Percentiles rank a stretch among this genome's conserved stretches.
phyloP scores from a whole-genome alignment of 2,888 invertebrate genomes.

The Nomada lathburiana region DNA sequence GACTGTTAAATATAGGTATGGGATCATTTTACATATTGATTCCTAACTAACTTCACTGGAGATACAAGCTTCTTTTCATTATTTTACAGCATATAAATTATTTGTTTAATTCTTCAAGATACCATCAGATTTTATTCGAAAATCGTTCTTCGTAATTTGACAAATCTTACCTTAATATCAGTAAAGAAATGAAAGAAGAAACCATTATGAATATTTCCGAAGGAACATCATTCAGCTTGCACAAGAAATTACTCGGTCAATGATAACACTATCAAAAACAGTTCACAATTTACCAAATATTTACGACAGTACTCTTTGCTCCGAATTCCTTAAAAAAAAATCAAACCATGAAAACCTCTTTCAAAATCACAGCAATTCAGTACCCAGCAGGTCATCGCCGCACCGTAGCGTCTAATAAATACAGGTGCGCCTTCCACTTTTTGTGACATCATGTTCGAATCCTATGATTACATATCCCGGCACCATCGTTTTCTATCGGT shows the following conservation, averaged over 20 bases:
- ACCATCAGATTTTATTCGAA: too few species aligned
- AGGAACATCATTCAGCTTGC: background rate
- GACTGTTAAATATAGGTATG: background rate
- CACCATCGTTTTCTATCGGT: slow-evolving; percentile 68
- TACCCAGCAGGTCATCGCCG: background rate
- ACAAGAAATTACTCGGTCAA: background rate
- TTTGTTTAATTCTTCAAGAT: too few species aligned
- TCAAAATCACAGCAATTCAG: slow-evolving; percentile 3
- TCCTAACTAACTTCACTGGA: background rate
- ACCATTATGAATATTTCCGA: background rate
- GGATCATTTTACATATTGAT: background rate
- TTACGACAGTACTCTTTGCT: too few species aligned
- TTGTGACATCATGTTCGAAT: slow-evolving; percentile 53
- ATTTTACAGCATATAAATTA: too few species aligned
- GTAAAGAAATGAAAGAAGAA: too few species aligned
- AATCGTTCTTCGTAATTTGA: too few species aligned
- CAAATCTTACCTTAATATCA: too few species aligned
- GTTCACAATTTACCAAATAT: too few species aligned
- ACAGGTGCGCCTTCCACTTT: slow-evolving; percentile 34
- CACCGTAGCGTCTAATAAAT: background rate
- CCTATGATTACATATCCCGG: slow-evolving; percentile 53
- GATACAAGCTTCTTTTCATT: too few species aligned
- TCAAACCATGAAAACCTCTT: background rate
- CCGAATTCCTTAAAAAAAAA: too few species aligned
- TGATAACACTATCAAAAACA: too few species aligned